These are phyloP conservation scores for Timema podura DNA, from an alignment of 2,888 invertebrate genomes.

Conservation along the genomic window DNA sequence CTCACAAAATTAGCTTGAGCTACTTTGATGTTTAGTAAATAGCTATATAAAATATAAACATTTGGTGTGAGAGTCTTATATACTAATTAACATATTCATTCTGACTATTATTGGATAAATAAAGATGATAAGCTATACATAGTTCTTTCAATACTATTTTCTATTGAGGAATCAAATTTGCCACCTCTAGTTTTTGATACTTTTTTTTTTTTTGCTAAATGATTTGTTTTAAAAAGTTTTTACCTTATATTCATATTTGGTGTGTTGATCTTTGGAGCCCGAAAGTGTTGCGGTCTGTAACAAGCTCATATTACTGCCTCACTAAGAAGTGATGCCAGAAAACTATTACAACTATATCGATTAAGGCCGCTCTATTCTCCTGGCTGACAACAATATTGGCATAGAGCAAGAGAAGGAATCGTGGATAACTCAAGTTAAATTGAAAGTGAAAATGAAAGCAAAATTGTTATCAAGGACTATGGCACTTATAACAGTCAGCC, in stretches of 20 bases:
- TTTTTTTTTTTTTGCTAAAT: slow-evolving; percentile 21
- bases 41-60: too few species aligned
- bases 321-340: slow-evolving; percentile 47
- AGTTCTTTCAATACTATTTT: too few species aligned
- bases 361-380: slow-evolving; percentile 16
- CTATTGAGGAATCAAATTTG: too few species aligned
- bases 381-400: slow-evolving; percentile 23
- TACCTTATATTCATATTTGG: slow-evolving; percentile 46
- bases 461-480: slow-evolving; percentile 17
- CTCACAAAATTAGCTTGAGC: too few species aligned
- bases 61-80: too few species aligned
- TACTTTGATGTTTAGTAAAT: too few species aligned
- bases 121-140: too few species aligned
- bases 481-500: too few species aligned
- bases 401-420: neutral
- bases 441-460: too few species aligned
- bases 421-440: neutral
- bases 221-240: neutral
- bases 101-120: too few species aligned
- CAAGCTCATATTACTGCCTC: slow-evolving; percentile 81
- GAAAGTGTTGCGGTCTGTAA: slow-evolving; percentile 79
- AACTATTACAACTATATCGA: slow-evolving; percentile 11
- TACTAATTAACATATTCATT: too few species aligned
- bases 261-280: slow-evolving; percentile 88
- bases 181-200: slow-evolving; percentile 13